Percentiles rank a stretch among this genome's conserved stretches.
These are phyloP conservation scores for Fragum whitleyi DNA, from an alignment of 2,888 invertebrate genomes.

Conservation along the genomic window DNA sequence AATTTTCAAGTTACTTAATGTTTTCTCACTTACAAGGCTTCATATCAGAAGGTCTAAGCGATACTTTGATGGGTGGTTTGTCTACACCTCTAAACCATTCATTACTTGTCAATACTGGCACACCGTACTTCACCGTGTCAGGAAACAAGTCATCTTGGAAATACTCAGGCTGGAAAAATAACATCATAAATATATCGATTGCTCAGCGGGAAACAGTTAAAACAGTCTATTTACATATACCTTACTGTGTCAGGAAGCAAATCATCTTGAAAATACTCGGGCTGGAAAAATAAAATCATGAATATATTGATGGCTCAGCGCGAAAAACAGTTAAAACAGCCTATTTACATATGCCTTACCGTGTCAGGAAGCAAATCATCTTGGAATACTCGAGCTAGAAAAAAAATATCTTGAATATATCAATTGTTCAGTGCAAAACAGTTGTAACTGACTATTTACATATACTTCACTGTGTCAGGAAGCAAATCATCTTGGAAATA, in stretches of 20 bases:
- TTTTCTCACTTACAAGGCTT: slow-evolving; percentile 85
- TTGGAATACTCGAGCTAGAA: slow-evolving; percentile 95
- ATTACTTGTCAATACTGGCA: slow-evolving; percentile 89
- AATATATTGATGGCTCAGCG: too few species aligned
- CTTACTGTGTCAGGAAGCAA: slow-evolving; percentile 96
- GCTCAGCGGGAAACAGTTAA: too few species aligned
- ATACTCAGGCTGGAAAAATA: slow-evolving; percentile 91
- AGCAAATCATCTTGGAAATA: slow-evolving; percentile 99
- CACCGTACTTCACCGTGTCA: slow-evolving; percentile 95
- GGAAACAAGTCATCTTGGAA: slow-evolving; percentile 99
- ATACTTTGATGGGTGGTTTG: slow-evolving; percentile 88
- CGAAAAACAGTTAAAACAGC: too few species aligned
- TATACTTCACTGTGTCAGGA: slow-evolving; percentile 95
- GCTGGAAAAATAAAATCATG: slow-evolving; percentile 90
- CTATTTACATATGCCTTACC: slow-evolving; percentile 88
- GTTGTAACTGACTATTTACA: too few species aligned
- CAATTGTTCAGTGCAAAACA: too few species aligned
- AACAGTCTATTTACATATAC: slow-evolving; percentile 84
- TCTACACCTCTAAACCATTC: slow-evolving; percentile 93
- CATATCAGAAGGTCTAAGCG: slow-evolving; percentile 95
- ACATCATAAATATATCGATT: too few species aligned
- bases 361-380: slow-evolving; percentile 98
- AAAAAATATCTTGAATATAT: too few species aligned
- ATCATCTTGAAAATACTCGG: slow-evolving; percentile 98
- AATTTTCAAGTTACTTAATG: too few species aligned